Evolutionary conservation across 2,113 vertebrate genomes (phyloP).

Genomic region (Hymenochirus boettgeri): DNA sequence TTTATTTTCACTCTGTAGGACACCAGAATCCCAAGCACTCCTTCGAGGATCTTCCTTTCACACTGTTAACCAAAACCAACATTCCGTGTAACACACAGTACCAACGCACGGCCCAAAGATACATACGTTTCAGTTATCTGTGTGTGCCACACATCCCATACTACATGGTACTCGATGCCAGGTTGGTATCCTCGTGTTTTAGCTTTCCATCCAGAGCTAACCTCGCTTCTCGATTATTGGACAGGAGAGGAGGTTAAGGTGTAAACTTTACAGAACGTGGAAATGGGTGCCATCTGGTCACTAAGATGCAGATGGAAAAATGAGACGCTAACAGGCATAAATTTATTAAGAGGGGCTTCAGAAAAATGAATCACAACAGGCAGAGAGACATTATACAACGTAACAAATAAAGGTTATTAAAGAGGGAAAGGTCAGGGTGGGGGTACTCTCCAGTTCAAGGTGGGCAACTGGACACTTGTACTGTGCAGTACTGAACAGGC

Average conservation of each 20-base stretch:
- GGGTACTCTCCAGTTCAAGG: constrained; percentile 75
- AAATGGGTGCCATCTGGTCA: constrained; percentile 82
- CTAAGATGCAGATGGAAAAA: constrained; percentile 47
- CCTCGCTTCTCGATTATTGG: constrained; percentile 82
- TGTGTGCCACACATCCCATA: too few species aligned
- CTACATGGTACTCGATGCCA: constrained; percentile 88
- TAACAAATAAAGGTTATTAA: too few species aligned
- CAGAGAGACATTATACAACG: too few species aligned
- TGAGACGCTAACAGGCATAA: too few species aligned
- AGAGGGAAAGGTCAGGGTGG: neutral
- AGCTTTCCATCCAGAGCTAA: constrained; percentile 85
- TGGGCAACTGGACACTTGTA: constrained; percentile 90
- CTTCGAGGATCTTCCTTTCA: constrained; percentile 80
- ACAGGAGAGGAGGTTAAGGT: constrained; percentile 79
- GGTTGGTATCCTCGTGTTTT: constrained; percentile 88
- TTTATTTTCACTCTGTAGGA: constrained; percentile 85
- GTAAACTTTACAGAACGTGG: constrained; percentile 89
- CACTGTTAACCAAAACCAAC: constrained; percentile 53
- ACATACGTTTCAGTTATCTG: too few species aligned
- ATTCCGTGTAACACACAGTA: neutral
- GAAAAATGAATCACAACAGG: too few species aligned
- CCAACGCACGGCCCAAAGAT: too few species aligned
- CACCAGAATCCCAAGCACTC: constrained; percentile 80
- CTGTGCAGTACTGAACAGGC: constrained; percentile 89
- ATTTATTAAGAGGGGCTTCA: too few species aligned